Percentiles rank a stretch among this genome's conserved stretches.
Evolutionary conservation across 2,113 vertebrate genomes (phyloP).

Genomic region (Misgurnus anguillicaudatus): DNA sequence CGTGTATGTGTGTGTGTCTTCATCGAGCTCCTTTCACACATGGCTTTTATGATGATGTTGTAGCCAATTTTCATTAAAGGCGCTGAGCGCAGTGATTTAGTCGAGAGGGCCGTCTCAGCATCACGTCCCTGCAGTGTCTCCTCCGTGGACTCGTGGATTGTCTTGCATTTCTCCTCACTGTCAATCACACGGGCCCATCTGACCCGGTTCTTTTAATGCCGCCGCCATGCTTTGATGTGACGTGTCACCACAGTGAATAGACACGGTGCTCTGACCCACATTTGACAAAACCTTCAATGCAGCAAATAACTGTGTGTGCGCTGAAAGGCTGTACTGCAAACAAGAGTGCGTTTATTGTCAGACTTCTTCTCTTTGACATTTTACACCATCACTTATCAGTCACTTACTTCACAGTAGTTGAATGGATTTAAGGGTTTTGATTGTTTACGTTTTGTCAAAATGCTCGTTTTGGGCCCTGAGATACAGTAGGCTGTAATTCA

Average conservation of each 20-base stretch:
- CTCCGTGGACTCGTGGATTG: slow-evolving; percentile 35
- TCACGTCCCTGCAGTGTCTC: slow-evolving; percentile 36
- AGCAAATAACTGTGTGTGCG: slow-evolving; percentile 32
- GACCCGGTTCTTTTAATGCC: slow-evolving; percentile 46
- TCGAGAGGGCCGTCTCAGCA: not conserved
- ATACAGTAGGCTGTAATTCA: slow-evolving; percentile 19
- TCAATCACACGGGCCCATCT: slow-evolving; percentile 48
- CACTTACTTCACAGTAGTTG: not conserved
- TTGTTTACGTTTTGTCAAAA: not conserved
- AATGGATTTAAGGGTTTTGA: not conserved
- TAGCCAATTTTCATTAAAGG: slow-evolving; percentile 56
- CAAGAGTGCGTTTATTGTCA: not conserved
- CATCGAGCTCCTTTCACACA: slow-evolving; percentile 7
- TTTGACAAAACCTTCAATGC: slow-evolving; percentile 47
- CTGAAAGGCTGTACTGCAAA: slow-evolving; percentile 37
- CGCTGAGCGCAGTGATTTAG: slow-evolving; percentile 50
- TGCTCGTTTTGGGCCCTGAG: slow-evolving; percentile 12
- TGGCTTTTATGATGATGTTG: slow-evolving; percentile 51
- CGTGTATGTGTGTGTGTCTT: slow-evolving; percentile 14
- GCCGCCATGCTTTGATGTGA: slow-evolving; percentile 55
- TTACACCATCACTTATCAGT: not conserved
- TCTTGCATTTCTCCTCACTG: slow-evolving; percentile 42
- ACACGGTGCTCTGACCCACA: slow-evolving; percentile 51
- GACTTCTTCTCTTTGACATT: not conserved
- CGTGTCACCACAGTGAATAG: slow-evolving; percentile 52